Evolutionary conservation across 2,888 invertebrate genomes (phyloP).

Genomic region (Oxyteleia sp.): DNA sequence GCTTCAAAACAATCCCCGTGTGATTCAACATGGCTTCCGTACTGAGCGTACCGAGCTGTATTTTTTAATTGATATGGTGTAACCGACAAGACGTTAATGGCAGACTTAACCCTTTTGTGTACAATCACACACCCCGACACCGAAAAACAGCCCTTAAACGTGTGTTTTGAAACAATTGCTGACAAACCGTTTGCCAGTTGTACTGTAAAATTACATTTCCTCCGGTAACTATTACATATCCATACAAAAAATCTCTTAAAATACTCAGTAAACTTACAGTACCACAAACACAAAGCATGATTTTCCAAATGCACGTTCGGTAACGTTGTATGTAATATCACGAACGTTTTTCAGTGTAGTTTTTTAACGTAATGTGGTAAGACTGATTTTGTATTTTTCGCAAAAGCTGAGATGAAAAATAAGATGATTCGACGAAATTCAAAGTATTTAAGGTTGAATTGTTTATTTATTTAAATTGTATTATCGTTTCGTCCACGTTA

Average conservation of each 20-base stretch:
- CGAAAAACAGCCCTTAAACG: neutral
- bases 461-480: slow-evolving; percentile 15
- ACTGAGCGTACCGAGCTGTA: slow-evolving; percentile 43
- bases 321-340: neutral
- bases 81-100: slow-evolving; percentile 18
- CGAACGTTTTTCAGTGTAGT: slow-evolving; percentile 29
- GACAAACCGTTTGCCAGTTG: neutral
- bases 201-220: neutral
- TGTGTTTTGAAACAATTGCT: neutral
- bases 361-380: slow-evolving; percentile 26
- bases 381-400: slow-evolving; percentile 53
- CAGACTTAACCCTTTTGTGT: slow-evolving; percentile 45
- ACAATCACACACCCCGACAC: slow-evolving; percentile 2
- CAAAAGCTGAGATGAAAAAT: slow-evolving; percentile 1
- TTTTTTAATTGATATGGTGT: slow-evolving; percentile 20
- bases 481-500: slow-evolving; percentile 6
- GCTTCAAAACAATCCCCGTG: slow-evolving; percentile 21
- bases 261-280: neutral
- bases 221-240: neutral
- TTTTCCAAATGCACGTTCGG: neutral
- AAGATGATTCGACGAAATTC: slow-evolving; percentile 16
- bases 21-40: slow-evolving; percentile 36
- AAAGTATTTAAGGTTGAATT: slow-evolving; percentile 8
- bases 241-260: too few relatives aligned
- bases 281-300: slow-evolving; percentile 5